Evolutionary conservation across 2,888 invertebrate genomes (phyloP).

Genomic region (Spodoptera picta): DNA sequence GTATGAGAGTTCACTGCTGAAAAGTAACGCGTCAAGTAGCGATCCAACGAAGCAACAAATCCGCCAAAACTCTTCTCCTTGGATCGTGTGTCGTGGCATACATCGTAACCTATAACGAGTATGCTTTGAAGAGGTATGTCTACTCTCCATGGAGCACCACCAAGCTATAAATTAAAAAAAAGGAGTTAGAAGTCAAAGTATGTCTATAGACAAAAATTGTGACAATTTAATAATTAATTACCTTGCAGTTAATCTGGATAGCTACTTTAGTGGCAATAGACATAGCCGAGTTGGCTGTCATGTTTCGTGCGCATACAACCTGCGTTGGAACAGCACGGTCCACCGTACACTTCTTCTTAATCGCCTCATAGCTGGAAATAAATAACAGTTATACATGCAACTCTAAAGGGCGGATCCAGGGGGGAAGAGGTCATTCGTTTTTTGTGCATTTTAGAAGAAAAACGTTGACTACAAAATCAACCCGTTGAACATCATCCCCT

Average conservation of each 20-base stretch:
- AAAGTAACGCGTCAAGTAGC: constrained; percentile 90
- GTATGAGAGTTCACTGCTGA: constrained; percentile 92
- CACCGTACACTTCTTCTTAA: constrained; percentile 95
- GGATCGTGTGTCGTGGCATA: constrained; percentile 93
- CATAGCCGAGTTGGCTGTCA: constrained; percentile 90
- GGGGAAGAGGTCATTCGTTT: no score
- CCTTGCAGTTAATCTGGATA: constrained; percentile 97
- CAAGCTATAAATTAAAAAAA: constrained; percentile 83
- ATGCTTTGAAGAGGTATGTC: constrained; percentile 90
- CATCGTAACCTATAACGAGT: constrained; percentile 96
- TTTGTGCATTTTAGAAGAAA: no score
- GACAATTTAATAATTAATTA: constrained; percentile 35
- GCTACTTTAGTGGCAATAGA: constrained; percentile 97
- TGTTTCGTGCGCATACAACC: constrained; percentile 84
- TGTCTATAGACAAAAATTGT: no score
- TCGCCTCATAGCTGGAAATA: constrained; percentile 91
- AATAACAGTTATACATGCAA: neutral
- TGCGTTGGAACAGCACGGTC: constrained; percentile 92
- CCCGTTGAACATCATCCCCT: no score
- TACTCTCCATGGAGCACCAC: constrained; percentile 96
- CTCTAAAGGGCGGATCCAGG: neutral
- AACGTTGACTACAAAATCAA: no score
- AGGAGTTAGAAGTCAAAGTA: no score
- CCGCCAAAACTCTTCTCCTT: constrained; percentile 92
- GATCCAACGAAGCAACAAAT: constrained; percentile 92